A percentile compares a stretch with the other conserved stretches of the same genome.
Evolutionary conservation across 2,797 vertebrate genomes (phyloP).

Genomic region (Masticophis lateralis): DNA sequence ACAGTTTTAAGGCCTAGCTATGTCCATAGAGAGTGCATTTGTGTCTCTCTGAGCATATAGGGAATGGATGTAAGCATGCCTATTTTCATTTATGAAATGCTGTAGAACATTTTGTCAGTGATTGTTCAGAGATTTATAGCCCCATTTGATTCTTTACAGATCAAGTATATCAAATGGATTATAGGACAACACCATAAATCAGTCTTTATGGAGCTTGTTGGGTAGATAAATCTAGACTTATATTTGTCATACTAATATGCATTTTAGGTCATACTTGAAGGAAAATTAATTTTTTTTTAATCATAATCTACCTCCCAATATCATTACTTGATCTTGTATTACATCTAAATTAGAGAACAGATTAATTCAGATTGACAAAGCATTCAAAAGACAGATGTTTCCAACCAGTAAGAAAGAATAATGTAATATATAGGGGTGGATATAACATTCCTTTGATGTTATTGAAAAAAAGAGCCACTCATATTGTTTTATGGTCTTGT

Average conservation of each 20-base stretch:
- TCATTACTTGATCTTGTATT: background rate
- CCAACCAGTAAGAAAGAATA: background rate
- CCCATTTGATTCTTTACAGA: conserved; percentile 1
- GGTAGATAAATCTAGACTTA: background rate
- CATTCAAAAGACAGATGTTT: conserved; percentile 29
- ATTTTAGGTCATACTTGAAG: background rate
- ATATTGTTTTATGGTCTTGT: background rate
- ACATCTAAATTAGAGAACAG: conserved; percentile 6
- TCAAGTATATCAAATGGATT: background rate
- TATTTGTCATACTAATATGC: conserved; percentile 4
- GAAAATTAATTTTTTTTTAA: background rate
- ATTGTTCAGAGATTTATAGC: conserved; percentile 19
- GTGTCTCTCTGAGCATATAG: background rate
- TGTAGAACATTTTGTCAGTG: background rate
- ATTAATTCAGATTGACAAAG: conserved; percentile 27
- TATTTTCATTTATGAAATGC: conserved; percentile 4
- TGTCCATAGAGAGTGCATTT: background rate
- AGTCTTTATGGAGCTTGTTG: background rate
- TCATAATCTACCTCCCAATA: background rate
- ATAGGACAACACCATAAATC: conserved; percentile 12
- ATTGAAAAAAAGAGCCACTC: background rate
- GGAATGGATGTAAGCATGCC: background rate
- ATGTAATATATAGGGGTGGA: background rate
- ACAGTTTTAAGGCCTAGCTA: background rate
- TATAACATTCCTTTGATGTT: background rate